Evolutionary conservation across 2,797 vertebrate genomes (phyloP), one percentile per base, ranked within the genome.

Genomic region (Synaphobranchus kaupii): DNA sequence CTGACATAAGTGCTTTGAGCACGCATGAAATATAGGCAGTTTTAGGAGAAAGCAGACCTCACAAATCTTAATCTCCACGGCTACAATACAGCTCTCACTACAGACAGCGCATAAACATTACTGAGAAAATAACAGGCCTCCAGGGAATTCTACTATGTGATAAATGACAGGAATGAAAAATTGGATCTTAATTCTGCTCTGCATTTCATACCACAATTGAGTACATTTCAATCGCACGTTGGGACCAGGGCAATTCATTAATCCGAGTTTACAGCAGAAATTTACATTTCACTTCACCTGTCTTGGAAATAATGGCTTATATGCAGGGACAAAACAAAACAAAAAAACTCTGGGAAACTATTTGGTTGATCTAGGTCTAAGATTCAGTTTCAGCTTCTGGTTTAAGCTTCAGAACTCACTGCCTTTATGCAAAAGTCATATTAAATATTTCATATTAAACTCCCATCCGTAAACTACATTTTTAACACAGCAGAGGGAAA

Each of bases 91-190:
- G 82, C 78, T 31, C 88, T 83, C 76, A 20, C 81, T 78, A 48
- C 39, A 71, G 68, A 80, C 68, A 52, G 71, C 48, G 73, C 82
- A 84, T 92, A 91, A 92, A 94, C 91, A 93, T 87, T 85, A 93
- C 82, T 58, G 94, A 90, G 88, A 88, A 89, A 93, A 91, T 93
- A 93, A 95, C 93, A 90, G 89, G 93, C 93, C 96, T 94, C 94
- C 85, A 86, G 92, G 89, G 94, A 90, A 91, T 89, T 87, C 89
- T 88, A 91, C 48, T 90, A 95, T 94, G 89, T 94, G 95, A 94
- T 95, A 95, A 92, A 87, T 92, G 94, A 94, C 95, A 93, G 86
- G 88, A 92, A 93, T 95, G 93, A 96, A 95, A 94, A 93, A 95
- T 88, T 89, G 89, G 91, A 90, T 92, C 93, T 94, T 93, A 93